Conservation (phyloP, 2,113 vertebrate genomes). For the Dryoscopus gambensis region DNA sequence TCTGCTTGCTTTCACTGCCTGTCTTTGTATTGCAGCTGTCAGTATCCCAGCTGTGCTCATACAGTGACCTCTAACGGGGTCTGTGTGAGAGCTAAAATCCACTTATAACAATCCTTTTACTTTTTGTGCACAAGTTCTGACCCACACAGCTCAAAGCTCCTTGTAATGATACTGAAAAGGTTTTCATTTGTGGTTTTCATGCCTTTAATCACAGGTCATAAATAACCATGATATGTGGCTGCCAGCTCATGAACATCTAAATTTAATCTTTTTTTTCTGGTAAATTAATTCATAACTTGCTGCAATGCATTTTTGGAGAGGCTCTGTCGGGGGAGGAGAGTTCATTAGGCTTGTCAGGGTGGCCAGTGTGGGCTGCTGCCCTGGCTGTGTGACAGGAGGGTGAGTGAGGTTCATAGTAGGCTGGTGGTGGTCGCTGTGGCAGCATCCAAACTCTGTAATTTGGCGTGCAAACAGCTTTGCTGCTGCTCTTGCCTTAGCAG, state of each 20-base stretch:
- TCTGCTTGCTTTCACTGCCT: background rate
- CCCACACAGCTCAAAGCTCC: background rate
- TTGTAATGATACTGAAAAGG: background rate
- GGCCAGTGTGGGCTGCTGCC: background rate
- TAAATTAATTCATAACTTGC: background rate
- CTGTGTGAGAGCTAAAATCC: background rate
- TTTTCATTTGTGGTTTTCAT: background rate
- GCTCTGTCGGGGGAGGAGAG: background rate
- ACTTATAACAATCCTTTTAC: background rate
- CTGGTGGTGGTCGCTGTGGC: background rate
- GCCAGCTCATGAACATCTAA: background rate
- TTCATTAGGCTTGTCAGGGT: background rate
- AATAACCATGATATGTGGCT: background rate
- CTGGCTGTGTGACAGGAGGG: background rate
- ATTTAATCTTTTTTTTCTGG: background rate
- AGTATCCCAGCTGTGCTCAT: background rate
- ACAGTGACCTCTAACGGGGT: background rate
- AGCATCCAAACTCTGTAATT: background rate
- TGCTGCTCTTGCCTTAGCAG: background rate
- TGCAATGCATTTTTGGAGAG: background rate
- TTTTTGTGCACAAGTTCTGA: background rate
- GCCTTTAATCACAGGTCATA: background rate
- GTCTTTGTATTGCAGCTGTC: background rate
- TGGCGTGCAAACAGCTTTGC: background rate
- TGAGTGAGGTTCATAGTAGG: background rate